These are phyloP conservation scores for Tipula lateralis DNA, from an alignment of 2,888 invertebrate genomes.

Conservation along the genomic window DNA sequence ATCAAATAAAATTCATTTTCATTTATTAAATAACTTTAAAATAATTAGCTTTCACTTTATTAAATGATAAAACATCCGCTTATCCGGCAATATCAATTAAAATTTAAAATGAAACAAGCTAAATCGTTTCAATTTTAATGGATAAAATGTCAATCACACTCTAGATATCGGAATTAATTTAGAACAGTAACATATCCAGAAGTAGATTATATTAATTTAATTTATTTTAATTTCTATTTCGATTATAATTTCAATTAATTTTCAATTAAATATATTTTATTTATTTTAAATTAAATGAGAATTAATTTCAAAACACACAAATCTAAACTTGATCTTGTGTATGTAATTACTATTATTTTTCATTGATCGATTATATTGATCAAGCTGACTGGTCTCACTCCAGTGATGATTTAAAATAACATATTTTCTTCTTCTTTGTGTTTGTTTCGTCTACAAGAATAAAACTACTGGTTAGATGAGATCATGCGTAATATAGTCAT, in stretches of 20 bases:
- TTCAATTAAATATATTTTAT: background rate
- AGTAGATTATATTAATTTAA: background rate
- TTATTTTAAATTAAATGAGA: background rate
- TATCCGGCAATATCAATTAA: background rate
- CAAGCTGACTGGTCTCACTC: background rate
- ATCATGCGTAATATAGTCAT: background rate
- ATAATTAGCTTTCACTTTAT: background rate
- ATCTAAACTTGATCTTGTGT: background rate
- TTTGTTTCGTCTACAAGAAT: background rate
- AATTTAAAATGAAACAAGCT: background rate
- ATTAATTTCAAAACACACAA: background rate
- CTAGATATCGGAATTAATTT: background rate
- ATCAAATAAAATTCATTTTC: background rate
- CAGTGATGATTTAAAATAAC: background rate
- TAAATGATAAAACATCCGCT: background rate
- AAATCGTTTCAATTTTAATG: background rate
- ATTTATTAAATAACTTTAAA: background rate
- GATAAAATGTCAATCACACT: background rate
- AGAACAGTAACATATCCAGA: too few relatives aligned
- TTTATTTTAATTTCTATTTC: background rate
- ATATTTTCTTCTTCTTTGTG: background rate
- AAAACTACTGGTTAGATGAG: background rate
- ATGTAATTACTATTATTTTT: background rate
- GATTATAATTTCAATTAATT: background rate
- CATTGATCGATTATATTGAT: background rate